Base-by-base conservation (phyloP, 2,888 invertebrate species). In the Drosophila conformis region DNA sequence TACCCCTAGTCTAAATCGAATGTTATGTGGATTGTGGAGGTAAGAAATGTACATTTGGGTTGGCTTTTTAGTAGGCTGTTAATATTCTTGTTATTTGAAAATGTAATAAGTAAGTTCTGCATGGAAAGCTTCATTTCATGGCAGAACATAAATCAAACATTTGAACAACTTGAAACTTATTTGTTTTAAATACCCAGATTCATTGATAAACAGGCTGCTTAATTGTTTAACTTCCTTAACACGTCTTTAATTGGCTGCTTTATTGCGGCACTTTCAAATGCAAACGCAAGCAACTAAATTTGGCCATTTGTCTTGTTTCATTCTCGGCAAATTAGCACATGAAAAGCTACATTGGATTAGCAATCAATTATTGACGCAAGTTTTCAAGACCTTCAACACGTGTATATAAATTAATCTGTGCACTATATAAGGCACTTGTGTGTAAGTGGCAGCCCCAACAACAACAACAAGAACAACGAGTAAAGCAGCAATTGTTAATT, bases 401-500 rank as follows among this genome's bases (percentile, higher is more conserved):
- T 52, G 52, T 21, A 38, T 18, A 38, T 52, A 38, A 61, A 61
- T 61, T 38, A 60, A 60, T 31, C 21, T 6, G 11, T 52, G 38
- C 27, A 38, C 38, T 8, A 15, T 27, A 25, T 36, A 15, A 15
- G 31, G 21, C 59, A 51, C 51, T 51, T 51, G 29, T 21, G 0
- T n/a, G 18, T 54, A 40, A 38, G 25, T 64, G 54, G 49, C 67
- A 65, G 40, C 56, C 15, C 7, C 29, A 56, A 15, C 7, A 56
- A 13, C 54, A 54, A 18, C 15, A 54, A 49, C 49, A 27, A 27
- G 27, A 27, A 8, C 42, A 10, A 4, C 33, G 33, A 42, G 25
- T 8, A 49, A 36, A 25, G 8, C 52, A 40, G 38, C 73, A 51
- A 25, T 56, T 65, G 57, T 70, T 79, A 63, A 74, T 64, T 74